These are phyloP conservation scores for Nematopogon swammerdamellus DNA, from an alignment of 2,888 invertebrate genomes.

Conservation along the genomic window DNA sequence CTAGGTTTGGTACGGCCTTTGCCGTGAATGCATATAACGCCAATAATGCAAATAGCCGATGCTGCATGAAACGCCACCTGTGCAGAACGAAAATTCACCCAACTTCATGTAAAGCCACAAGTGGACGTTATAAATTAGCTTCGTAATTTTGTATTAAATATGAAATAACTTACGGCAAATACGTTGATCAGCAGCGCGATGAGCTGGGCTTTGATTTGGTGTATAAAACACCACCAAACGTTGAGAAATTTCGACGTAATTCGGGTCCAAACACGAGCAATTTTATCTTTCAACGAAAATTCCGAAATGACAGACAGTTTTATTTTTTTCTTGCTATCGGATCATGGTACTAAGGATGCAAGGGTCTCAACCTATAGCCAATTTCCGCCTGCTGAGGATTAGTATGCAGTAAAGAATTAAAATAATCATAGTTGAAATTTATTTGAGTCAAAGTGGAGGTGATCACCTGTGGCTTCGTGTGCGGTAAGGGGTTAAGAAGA, in stretches of 20 bases:
- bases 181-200: neutral
- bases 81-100: neutral
- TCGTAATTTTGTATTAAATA: neutral
- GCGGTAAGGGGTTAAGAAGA: too few relatives aligned
- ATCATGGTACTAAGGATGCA: conserved; percentile 29
- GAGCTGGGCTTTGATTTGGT: neutral
- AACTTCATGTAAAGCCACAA: neutral
- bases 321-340: conserved; percentile 9
- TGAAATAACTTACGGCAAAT: neutral
- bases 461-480: too few relatives aligned
- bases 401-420: conserved; percentile 12
- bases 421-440: neutral
- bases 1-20: too few relatives aligned
- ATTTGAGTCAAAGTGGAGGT: too few relatives aligned
- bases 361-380: conserved; percentile 17
- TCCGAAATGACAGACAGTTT: conserved; percentile 13
- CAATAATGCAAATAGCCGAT: neutral
- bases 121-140: neutral
- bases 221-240: neutral
- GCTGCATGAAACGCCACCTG: neutral
- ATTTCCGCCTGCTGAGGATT: conserved; percentile 10
- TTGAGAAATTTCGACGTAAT: neutral
- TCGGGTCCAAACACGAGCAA: neutral
- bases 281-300: neutral
- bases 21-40: too few relatives aligned